Evolutionary conservation across 2,888 invertebrate genomes (phyloP), one percentile per base, ranked within the genome.

Genomic region (Lasioglossum oenotherae): DNA sequence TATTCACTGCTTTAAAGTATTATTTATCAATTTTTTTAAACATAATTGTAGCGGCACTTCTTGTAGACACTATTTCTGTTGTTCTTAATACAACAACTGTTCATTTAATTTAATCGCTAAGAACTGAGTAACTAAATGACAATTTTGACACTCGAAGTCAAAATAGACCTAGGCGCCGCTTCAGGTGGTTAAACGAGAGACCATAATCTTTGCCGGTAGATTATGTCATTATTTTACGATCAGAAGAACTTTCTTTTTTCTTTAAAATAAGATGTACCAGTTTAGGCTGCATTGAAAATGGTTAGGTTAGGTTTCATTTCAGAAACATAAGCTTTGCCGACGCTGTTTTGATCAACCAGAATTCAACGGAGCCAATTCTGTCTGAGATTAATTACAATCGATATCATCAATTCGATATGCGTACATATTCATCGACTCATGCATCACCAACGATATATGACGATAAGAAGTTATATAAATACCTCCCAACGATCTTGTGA

Each of bases 391-490:
- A n/a, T n/a, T 57, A 3, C n/a, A 57, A 23, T n/a, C 19, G 57
- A n/a, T 57, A 57, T 23, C 19, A 57, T 2, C 10, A 57, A 57
- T 57, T 10, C 10, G 57, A 57, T 57, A 12, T n/a, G n/a, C 10
- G 57, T 57, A 57, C 57, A 57, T 57, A 57, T n/a, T n/a, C n/a
- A 57, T n/a, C 4, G 10, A 57, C 10, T 57, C 10, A n/a, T 57
- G n/a, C 57, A 57, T 57, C n/a, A n/a, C n/a, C 57, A 57, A n/a
- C n/a, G 57, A 10, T 57, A n/a, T n/a, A n/a, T n/a, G 10, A n/a
- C n/a, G 57, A 23, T 57, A 57, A 57, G 57, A n/a, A 57, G 57
- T 57, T n/a, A n/a, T 57, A n/a, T 57, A n/a, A 57, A 57, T 57
- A 57, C n/a, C n/a, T 57, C n/a, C n/a, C n/a, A n/a, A 57, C 10